Base-by-base conservation (phyloP, 2,888 invertebrate genomes). In the Anorthoa munda region DNA sequence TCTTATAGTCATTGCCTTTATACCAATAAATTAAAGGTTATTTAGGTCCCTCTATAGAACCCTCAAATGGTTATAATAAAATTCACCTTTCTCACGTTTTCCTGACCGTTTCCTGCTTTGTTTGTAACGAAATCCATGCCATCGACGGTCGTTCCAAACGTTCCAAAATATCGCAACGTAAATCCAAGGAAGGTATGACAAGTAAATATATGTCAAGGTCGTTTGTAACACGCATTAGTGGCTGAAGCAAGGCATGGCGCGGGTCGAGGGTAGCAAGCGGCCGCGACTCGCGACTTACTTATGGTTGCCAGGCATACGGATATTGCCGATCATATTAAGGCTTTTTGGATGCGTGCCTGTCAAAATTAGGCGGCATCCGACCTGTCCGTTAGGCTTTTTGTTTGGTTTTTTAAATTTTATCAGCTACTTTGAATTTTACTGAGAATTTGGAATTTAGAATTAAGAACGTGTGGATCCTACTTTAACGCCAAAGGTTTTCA, bases 141-240 rank as follows among this genome's bases (percentile, higher is more conserved):
- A 53, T 48, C 48, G 67, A 60, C 15, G 50, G 46, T 65, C 12
- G 51, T 74, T 66, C n/a, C 48, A 58, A 77, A 70, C 31, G 64
- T 69, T 67, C 23, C 56, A 58, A 79, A 75, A 56, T 50, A 51
- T 56, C 64, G 23, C 45, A 84, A 75, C 66, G 75, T 77, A 73
- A 78, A 79, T 46, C 64, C 71, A 58, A 73, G 64, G 67, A 76
- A 76, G 63, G 72, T 73, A 73, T 77, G 72, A 77, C 84, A 31
- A 83, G 82, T 79, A 82, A 80, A 88, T 87, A 79, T 90, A 82
- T 89, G 90, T 82, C 90, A 90, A 90, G 90, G 90, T 72, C 83
- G 74, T 71, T 75, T 77, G 69, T 81, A 84, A 81, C 82, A 86
- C 82, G 85, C 84, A 82, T 85, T 86, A 81, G 81, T 77, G 68